Evolutionary conservation across 2,113 vertebrate genomes (phyloP), one percentile per base, ranked within the genome.

Genomic region (Ancistrus triradiatus): DNA sequence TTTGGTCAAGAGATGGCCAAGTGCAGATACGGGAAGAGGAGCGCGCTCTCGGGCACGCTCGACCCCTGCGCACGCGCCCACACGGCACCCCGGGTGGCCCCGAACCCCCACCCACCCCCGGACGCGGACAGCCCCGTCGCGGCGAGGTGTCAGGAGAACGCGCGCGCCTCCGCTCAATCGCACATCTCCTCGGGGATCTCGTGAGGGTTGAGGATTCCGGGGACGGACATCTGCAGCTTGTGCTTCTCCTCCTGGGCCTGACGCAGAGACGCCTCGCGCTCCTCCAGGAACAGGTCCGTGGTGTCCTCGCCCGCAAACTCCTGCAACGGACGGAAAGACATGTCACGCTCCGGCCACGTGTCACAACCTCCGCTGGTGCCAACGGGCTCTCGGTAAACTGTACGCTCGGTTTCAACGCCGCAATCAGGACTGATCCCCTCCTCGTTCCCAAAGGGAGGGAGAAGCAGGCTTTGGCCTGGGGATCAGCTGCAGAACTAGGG

Each of bases 181-280:
- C 94, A 98, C 95, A 99, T 99, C 88, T 99, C 96, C 90, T 99
- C 96, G 0, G 95, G 96, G 87, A 99, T 98, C 85, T 99, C 95
- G 66, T 99, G 95, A 80, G 95, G 95, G 88, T 99, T 99, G 71
- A 99, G 91, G 85, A 99, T 99, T 80, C 96, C 96, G 42, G 96
- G 96, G 65, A 99, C 96, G 22, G 95, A 98, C 94, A 98, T 94
- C 84, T 99, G 95, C 83, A 98, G 91, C 89, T 97, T 99, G 87
- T 98, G 95, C 83, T 99, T 99, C 80, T 99, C 96, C 78, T 99
- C 96, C 79, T 99, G 95, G 70, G 96, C 95, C 86, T 98, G 96
- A 50, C 96, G 91, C 64, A 99, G 91, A 21, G 96, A 94, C 33
- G 94, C 90, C 85, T 99, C 96, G 82, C 96, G 88, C 81, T 99